These are phyloP conservation scores for Drosophila leontia DNA, from an alignment of 1,140 invertebrate species.

Conservation along the genomic window DNA sequence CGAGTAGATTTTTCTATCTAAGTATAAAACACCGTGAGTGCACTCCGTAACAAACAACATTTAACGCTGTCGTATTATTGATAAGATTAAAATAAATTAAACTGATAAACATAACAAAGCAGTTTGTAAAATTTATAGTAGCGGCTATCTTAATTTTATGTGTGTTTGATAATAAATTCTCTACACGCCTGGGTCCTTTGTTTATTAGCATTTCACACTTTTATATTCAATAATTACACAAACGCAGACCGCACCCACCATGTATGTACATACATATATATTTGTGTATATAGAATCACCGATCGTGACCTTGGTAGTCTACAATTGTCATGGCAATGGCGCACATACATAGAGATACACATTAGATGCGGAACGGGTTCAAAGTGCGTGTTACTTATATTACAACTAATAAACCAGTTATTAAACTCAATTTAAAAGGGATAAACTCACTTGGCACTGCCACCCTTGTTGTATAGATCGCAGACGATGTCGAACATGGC, in stretches of 20 bases:
- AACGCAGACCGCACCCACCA: conserved; percentile 30
- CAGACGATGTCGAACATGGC: conserved; percentile 67
- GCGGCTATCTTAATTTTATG: not conserved
- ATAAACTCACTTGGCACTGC: conserved; percentile 62
- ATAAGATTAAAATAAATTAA: conserved; percentile 36
- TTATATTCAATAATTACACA: conserved; percentile 8
- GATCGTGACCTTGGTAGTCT: conserved; percentile 23
- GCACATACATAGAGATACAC: conserved; percentile 9
- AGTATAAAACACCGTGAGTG: not conserved
- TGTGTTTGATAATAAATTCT: not conserved
- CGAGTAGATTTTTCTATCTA: not conserved
- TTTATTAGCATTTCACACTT: not conserved
- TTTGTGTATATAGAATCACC: not conserved
- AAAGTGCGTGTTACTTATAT: conserved; percentile 9
- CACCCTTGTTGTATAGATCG: conserved; percentile 62
- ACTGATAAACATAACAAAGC: conserved; percentile 18
- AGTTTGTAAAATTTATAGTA: not conserved
- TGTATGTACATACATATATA: not conserved
- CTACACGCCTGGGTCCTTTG: not conserved
- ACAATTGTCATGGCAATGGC: not conserved
- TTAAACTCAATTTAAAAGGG: not conserved
- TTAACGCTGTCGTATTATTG: conserved; percentile 21
- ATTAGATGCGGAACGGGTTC: conserved; percentile 3
- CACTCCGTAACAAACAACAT: conserved; percentile 15
- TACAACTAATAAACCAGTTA: not conserved